Evolutionary conservation across 2,113 vertebrate species (phyloP).

Genomic region (Syngnathoides biaculeatus): DNA sequence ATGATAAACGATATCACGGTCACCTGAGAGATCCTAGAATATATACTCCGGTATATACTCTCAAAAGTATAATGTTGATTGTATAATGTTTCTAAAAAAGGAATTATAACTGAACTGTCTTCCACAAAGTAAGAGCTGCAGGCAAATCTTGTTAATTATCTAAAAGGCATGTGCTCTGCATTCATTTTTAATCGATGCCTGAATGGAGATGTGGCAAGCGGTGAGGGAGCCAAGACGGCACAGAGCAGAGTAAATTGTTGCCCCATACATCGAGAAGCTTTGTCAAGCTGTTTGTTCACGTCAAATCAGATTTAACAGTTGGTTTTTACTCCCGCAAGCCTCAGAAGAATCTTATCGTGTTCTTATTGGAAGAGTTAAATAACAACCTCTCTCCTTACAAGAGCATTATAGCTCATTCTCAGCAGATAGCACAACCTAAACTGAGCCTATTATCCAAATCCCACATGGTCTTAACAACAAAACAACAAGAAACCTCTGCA

Average conservation of each 20-base stretch:
- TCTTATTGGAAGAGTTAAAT: slow-evolving; percentile 18
- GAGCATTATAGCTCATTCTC: slow-evolving; percentile 27
- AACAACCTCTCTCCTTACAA: background rate
- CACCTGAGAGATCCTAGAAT: background rate
- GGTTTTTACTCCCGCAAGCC: slow-evolving; percentile 1
- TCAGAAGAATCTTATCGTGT: background rate
- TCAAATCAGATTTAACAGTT: slow-evolving; percentile 26
- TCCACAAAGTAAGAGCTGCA: slow-evolving; percentile 16
- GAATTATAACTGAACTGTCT: too few species aligned
- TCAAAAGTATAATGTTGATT: background rate
- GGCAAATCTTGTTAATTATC: slow-evolving; percentile 42
- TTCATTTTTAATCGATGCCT: slow-evolving; percentile 55
- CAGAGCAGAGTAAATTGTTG: slow-evolving; percentile 32
- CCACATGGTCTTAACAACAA: slow-evolving; percentile 21
- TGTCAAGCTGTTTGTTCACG: slow-evolving; percentile 23
- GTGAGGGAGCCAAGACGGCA: slow-evolving; percentile 28
- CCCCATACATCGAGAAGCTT: slow-evolving; percentile 24
- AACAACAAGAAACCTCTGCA: slow-evolving; percentile 27
- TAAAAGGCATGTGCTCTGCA: slow-evolving; percentile 31
- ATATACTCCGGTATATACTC: background rate
- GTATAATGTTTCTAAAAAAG: slow-evolving; percentile 6
- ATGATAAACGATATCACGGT: background rate
- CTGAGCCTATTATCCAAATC: slow-evolving; percentile 23
- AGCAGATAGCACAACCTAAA: slow-evolving; percentile 34
- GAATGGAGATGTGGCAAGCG: slow-evolving; percentile 40